These are phyloP conservation scores for Cheilosia scutellata DNA, from an alignment of 2,888 invertebrate genomes.

Conservation along the genomic window DNA sequence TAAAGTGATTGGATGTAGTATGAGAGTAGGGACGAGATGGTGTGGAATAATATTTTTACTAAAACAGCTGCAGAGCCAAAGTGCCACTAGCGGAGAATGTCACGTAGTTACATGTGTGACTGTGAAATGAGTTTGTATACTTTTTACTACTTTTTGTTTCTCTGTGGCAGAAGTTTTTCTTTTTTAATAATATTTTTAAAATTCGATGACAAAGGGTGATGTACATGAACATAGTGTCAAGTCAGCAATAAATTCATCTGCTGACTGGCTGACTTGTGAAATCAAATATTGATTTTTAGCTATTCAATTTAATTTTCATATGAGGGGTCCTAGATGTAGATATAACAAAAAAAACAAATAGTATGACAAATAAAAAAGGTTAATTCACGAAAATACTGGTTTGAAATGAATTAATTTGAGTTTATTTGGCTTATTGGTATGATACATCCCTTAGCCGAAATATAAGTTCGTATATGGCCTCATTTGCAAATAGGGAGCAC, in stretches of 20 bases:
- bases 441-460: neutral
- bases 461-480: neutral
- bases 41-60: slow-evolving; percentile 37
- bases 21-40: slow-evolving; percentile 3
- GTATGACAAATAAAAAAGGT: too few species aligned
- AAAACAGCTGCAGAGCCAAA: slow-evolving; percentile 60
- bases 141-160: slow-evolving; percentile 12
- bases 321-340: too few species aligned
- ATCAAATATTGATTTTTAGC: neutral
- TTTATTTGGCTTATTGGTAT: neutral
- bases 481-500: neutral
- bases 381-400: too few species aligned
- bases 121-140: slow-evolving; percentile 52
- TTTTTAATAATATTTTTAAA: slow-evolving; percentile 15
- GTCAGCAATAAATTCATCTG: slow-evolving; percentile 22
- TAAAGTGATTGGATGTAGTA: neutral
- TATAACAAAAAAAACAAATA: too few species aligned
- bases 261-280: neutral
- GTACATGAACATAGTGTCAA: neutral
- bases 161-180: slow-evolving; percentile 12
- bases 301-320: too few species aligned
- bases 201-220: slow-evolving; percentile 16
- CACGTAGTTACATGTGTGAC: slow-evolving; percentile 45
- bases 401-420: too few species aligned
- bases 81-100: slow-evolving; percentile 20